phyloP scores from a whole-genome alignment of 2,797 vertebrate genomes.

The Arctocebus calabarensis region DNA sequence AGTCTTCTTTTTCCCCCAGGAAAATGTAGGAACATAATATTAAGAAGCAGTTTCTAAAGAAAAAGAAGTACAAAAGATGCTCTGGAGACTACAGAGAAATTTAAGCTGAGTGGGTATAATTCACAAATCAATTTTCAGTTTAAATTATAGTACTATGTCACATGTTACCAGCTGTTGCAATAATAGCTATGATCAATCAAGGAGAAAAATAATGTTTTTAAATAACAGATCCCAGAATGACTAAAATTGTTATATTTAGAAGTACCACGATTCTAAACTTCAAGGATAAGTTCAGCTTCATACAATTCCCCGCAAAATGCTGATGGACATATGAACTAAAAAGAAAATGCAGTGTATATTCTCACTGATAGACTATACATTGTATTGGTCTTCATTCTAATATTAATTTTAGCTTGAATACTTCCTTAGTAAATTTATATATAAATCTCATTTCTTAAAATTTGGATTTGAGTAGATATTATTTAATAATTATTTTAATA shows the following conservation, averaged over 20 bases:
- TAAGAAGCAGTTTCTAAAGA: constrained; percentile 52
- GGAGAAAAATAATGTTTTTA: constrained; percentile 61
- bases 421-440: neutral
- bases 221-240: constrained; percentile 58
- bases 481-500: too few relatives aligned
- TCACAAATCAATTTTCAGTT: constrained; percentile 63
- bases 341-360: constrained; percentile 61
- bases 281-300: constrained; percentile 56
- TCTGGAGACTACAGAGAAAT: constrained; percentile 61
- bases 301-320: constrained; percentile 48
- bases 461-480: neutral
- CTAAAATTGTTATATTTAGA: constrained; percentile 23
- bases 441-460: constrained; percentile 36
- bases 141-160: constrained; percentile 70
- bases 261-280: constrained; percentile 56
- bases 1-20: constrained; percentile 12
- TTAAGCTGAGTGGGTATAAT: constrained; percentile 60
- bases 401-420: constrained; percentile 5
- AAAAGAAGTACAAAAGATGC: constrained; percentile 68
- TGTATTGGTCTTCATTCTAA: neutral
- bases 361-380: neutral
- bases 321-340: constrained; percentile 32
- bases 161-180: constrained; percentile 68
- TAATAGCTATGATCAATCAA: constrained; percentile 72
- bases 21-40: constrained; percentile 65